Percentiles rank a stretch among this genome's conserved stretches.
Conservation (phyloP, 1,140 invertebrate genomes). For the Trichogramma pretiosum region DNA sequence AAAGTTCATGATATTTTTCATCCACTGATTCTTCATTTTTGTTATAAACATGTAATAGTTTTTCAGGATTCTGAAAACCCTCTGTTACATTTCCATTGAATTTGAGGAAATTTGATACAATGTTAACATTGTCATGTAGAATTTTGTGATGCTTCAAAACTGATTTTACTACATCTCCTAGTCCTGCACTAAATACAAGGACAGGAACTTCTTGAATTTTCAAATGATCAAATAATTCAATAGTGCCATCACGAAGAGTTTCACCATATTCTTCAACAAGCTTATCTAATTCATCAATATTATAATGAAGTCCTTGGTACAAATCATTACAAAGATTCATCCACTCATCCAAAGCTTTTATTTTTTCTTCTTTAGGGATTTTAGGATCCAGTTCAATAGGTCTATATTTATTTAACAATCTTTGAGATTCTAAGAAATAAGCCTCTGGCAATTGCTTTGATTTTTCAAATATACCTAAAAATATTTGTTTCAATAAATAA, state of each 20-base stretch:
- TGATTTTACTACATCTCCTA: constrained; percentile 75
- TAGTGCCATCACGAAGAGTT: constrained; percentile 59
- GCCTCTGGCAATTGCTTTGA: constrained; percentile 57
- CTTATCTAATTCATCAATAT: constrained; percentile 27
- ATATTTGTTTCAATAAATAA: constrained; percentile 15
- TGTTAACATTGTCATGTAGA: constrained; percentile 68
- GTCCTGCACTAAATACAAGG: constrained; percentile 86
- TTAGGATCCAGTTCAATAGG: constrained; percentile 78
- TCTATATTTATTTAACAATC: constrained; percentile 61
- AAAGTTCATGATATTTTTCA: constrained; percentile 60
- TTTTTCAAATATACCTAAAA: constrained; percentile 59
- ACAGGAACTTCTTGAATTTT: constrained; percentile 63
- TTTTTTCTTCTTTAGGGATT: constrained; percentile 67
- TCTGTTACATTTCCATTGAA: constrained; percentile 58
- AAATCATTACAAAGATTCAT: constrained; percentile 61
- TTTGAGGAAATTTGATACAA: constrained; percentile 84
- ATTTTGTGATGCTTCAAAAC: constrained; percentile 63
- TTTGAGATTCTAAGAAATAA: constrained; percentile 50
- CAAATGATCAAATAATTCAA: constrained; percentile 61
- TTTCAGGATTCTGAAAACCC: constrained; percentile 57
- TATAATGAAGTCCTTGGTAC: constrained; percentile 24
- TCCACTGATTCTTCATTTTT: constrained; percentile 78
- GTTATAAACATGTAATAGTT: constrained; percentile 78
- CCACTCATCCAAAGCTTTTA: constrained; percentile 80
- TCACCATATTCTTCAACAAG: constrained; percentile 31